These are phyloP conservation scores for Vicugna pacos DNA, from an alignment of 2,113 vertebrate genomes.

Conservation along the genomic window DNA sequence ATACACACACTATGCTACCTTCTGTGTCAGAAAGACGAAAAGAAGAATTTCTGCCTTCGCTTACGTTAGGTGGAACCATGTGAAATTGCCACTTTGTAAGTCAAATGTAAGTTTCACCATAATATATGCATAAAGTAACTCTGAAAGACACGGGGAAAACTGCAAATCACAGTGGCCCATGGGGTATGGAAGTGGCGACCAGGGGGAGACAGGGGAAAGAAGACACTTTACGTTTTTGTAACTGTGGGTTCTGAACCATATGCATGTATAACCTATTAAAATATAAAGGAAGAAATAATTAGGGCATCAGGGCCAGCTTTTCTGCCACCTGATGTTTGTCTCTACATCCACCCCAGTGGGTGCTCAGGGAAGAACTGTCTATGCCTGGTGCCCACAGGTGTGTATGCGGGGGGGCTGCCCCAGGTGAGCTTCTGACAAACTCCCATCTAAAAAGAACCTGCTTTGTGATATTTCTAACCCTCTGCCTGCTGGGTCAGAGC, in stretches of 20 bases:
- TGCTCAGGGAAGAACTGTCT: not conserved
- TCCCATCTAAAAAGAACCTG: not conserved
- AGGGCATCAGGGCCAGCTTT: not conserved
- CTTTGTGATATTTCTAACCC: not conserved
- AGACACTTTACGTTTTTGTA: not conserved
- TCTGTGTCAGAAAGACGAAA: not conserved
- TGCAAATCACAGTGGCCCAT: not conserved
- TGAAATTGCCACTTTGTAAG: not conserved
- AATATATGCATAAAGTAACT: not conserved
- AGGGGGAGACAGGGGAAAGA: not conserved
- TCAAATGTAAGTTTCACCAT: not conserved
- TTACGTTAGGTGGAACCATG: not conserved
- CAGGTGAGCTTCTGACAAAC: not conserved
- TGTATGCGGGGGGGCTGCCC: too few species aligned
- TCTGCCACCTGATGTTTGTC: fast-evolving
- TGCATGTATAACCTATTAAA: not conserved
- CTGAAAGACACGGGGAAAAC: not conserved
- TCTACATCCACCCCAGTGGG: not conserved
- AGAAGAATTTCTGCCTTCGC: not conserved
- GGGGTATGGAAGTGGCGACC: not conserved
- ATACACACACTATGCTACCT: not conserved
- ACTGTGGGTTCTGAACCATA: not conserved
- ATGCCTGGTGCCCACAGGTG: too few species aligned
- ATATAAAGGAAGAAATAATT: not conserved
- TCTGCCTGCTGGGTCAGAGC: not conserved